These are phyloP conservation scores for Aphidius gifuensis DNA, from an alignment of 1,140 invertebrate species.

Conservation along the genomic window DNA sequence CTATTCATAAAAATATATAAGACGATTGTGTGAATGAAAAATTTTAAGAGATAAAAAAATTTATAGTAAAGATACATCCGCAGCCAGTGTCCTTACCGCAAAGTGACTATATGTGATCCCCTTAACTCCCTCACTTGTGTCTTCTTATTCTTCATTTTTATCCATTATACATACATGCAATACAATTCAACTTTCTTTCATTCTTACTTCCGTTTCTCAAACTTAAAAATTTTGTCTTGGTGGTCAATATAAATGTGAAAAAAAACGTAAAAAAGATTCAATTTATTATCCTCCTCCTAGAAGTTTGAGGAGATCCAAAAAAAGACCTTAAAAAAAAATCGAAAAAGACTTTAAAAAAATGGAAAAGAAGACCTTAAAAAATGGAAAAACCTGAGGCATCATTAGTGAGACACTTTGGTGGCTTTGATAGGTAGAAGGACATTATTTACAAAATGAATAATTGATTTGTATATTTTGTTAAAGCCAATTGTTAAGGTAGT, in stretches of 20 bases:
- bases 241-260: background rate
- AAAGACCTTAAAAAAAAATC: no score
- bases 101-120: conserved; percentile 10
- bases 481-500: no score
- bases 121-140: background rate
- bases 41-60: no score
- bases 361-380: no score
- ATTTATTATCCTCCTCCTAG: background rate
- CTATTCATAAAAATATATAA: conserved; percentile 1
- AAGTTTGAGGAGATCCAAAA: no score
- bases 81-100: conserved; percentile 3
- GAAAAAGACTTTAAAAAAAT: no score
- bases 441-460: no score
- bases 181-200: background rate
- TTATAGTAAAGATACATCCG: conserved; percentile 5
- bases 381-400: no score
- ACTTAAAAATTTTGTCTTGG: background rate
- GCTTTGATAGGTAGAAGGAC: no score
- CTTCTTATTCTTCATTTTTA: background rate
- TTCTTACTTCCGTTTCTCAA: background rate
- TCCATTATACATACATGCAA: background rate
- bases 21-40: no score
- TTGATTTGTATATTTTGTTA: no score
- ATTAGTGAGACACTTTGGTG: no score
- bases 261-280: background rate